Base-by-base conservation (phyloP, 1,140 invertebrate genomes). In the Drosophila jambulina region DNA sequence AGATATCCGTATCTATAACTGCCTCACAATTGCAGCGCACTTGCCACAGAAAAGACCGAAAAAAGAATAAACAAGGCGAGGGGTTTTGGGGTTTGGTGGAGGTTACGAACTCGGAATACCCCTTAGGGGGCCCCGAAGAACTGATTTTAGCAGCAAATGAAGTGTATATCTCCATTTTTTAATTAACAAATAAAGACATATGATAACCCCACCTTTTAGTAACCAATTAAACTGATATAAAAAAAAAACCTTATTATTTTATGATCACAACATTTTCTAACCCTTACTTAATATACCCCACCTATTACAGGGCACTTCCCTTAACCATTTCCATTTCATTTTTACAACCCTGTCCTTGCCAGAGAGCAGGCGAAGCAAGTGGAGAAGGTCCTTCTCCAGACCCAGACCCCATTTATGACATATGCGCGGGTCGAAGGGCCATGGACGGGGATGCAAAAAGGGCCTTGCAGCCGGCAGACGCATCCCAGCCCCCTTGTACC, bases 21-120 rank as follows among this genome's bases (percentile, higher is more conserved):
- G 83, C 75, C 79, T 79, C 70, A 82, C 83, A 86, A 86, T 87
- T 86, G 83, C 75, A 85, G 60, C 51, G 76, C 80, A 82, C 82
- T 86, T 86, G 82, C 75, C 83, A 67, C 83, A 86, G 72, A 78
- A 78, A 49, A 84, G 49, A 63, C 69, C 67, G 69, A 72, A 71
- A 72, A 72, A 72, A 42, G 69, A 72, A 72, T 71, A 72, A 72
- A 72, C 69, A 72, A 71, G 67, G 43, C 53, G 19, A 9, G 25
- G 8, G 12, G n/a, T 15, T 10, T 13, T 1, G 15, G n/a, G 21
- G 13, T 21, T 32, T 8, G 13, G 8, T 6, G 4, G 15, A 4
- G 27, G 21, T 36, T 36, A 13, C 7, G 67, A 42, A 36, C 5
- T 12, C 19, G 4, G n/a, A 6, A 29, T 27, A 40, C 65, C 23